These are phyloP conservation scores for Hylyphantes graminicola DNA, from an alignment of 1,140 invertebrate species.

Conservation along the genomic window DNA sequence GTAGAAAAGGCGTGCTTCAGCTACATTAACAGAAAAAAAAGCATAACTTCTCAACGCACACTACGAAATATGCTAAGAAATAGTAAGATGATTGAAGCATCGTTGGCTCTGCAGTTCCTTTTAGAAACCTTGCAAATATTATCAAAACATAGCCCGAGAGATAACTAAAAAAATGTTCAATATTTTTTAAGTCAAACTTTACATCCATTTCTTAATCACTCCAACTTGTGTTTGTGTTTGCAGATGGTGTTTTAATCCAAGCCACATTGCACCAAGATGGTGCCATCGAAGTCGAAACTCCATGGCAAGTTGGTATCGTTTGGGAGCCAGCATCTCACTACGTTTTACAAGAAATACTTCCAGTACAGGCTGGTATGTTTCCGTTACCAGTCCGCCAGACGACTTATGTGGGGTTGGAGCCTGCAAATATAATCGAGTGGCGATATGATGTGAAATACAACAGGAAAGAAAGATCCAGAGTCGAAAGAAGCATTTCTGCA, in stretches of 20 bases:
- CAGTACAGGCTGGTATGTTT: conserved; percentile 91
- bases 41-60: too few relatives aligned
- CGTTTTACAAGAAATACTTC: conserved; percentile 84
- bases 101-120: too few relatives aligned
- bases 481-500: conserved; percentile 56
- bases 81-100: too few relatives aligned
- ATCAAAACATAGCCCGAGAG: neutral
- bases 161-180: neutral
- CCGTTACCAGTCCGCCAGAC: conserved; percentile 88
- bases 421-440: conserved; percentile 95
- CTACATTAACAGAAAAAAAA: too few relatives aligned
- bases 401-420: conserved; percentile 71
- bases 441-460: conserved; percentile 74
- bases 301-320: conserved; percentile 68
- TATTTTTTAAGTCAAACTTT: neutral
- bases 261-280: conserved; percentile 69
- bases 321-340: conserved; percentile 82
- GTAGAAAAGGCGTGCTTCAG: too few relatives aligned
- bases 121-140: too few relatives aligned
- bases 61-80: too few relatives aligned
- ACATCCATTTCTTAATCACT: neutral
- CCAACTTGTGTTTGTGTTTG: conserved; percentile 30
- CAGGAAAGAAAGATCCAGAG: conserved; percentile 64
- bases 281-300: conserved; percentile 68
- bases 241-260: conserved; percentile 65